Percentiles rank a stretch among this genome's conserved stretches.
phyloP scores from a whole-genome alignment of 2,888 invertebrate species.

The Conus canariensis region DNA sequence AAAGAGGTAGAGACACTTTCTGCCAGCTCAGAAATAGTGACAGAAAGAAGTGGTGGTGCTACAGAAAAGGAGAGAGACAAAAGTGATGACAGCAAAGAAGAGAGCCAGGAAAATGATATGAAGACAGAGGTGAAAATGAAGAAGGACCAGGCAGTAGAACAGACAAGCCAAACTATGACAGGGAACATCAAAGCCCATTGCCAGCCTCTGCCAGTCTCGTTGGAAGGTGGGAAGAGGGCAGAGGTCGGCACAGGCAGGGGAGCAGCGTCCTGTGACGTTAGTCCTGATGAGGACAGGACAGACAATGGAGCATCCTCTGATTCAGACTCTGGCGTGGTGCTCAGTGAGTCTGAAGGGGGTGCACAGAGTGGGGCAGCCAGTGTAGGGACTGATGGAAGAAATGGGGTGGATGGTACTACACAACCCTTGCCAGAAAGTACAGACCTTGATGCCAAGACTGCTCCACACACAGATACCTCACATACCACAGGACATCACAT shows the following conservation, averaged over 20 bases:
- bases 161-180: neutral
- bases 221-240: neutral
- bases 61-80: neutral
- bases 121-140: neutral
- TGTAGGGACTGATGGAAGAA: neutral
- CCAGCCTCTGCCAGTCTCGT: too few species aligned
- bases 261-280: neutral
- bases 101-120: neutral
- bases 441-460: too few species aligned
- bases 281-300: slow-evolving; percentile 45
- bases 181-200: neutral
- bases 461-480: too few species aligned
- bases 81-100: neutral
- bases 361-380: too few species aligned
- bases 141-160: neutral
- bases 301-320: slow-evolving; percentile 52
- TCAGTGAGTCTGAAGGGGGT: slow-evolving; percentile 24
- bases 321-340: slow-evolving; percentile 55
- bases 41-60: neutral
- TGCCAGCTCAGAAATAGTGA: neutral
- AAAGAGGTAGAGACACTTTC: neutral
- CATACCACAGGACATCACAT: too few species aligned
- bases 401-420: neutral
- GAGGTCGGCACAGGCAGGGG: neutral
- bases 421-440: too few species aligned